Base-by-base conservation (phyloP, 2,113 vertebrate genomes). In the Isurus oxyrinchus region DNA sequence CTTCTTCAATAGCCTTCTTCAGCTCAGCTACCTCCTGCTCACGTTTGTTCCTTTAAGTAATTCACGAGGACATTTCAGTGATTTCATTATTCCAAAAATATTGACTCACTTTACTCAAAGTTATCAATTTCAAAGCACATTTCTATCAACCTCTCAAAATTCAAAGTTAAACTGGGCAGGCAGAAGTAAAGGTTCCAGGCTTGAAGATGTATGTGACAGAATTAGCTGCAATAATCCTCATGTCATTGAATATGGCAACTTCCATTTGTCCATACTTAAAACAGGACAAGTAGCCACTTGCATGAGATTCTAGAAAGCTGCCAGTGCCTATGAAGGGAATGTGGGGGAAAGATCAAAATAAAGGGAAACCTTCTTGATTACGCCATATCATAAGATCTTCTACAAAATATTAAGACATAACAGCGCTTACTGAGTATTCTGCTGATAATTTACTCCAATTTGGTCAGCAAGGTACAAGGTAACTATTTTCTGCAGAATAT, bases 1-100 rank as follows among this genome's bases (percentile, higher is more conserved):
- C 99, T 49, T 99, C 99, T 96, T 99, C 99, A 0, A 99, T 99
- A 67, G 98, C 98, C 97, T 99, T 99, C 98, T 99, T 99, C 96
- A 99, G 98, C 94, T 99, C 99, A 19, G 99, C 98, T 96, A 99
- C 99, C 97, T 99, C 99, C 97, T 99, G 99, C 96, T 99, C 99
- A 55, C 99, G 98, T 96, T 99, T 99, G 87, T 98, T 98, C 97
- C 99, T 99, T 96, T 0, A 97, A 57, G 63, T 61, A 63, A 53
- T 69, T 14, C 14, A 27, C 53, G 13, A 21, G n/a, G 35, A 16
- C 16, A 94, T 23, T 61, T 61, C 35, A 94, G 59, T 6, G 61
- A 63, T 21, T 21, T 14, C 13, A 63, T 93, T 23, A 27, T 66
- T 25, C 59, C 2, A 40, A 40, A 93, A 94, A 40, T 63, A 23